These are phyloP conservation scores for Leptopilina drosophilae DNA, from an alignment of 2,888 invertebrate species.

Conservation along the genomic window DNA sequence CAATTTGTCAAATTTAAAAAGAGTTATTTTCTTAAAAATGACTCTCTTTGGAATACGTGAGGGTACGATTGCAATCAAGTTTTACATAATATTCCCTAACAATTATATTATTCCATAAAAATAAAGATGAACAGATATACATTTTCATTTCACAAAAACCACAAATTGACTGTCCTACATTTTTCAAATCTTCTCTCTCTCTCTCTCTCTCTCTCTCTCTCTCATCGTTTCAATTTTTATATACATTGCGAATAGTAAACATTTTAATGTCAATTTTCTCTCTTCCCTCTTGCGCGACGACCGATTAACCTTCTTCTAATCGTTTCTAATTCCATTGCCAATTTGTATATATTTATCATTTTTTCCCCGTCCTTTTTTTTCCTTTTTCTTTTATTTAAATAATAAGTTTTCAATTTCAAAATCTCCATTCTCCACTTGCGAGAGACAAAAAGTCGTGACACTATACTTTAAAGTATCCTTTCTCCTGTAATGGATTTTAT, in stretches of 20 bases:
- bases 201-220: background rate
- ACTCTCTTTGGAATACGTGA: too few species aligned
- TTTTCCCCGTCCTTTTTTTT: background rate
- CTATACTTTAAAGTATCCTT: conserved; percentile 6
- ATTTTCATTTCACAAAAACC: conserved; percentile 32
- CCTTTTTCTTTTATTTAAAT: too few species aligned
- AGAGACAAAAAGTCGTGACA: conserved; percentile 22
- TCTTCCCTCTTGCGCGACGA: background rate
- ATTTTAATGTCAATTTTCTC: background rate
- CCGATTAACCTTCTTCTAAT: background rate
- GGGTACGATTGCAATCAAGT: too few species aligned
- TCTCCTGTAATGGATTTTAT: conserved; percentile 19
- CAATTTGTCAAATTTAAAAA: too few species aligned
- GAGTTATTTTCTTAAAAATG: too few species aligned
- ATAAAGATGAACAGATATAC: conserved; percentile 21
- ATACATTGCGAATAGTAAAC: background rate
- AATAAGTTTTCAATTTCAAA: conserved; percentile 11
- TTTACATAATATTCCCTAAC: too few species aligned
- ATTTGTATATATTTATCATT: background rate
- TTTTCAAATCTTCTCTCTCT: conserved; percentile 18
- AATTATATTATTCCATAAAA: conserved; percentile 7
- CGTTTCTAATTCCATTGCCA: conserved; percentile 10
- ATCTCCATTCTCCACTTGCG: background rate
- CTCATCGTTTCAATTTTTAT: background rate
- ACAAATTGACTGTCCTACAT: conserved; percentile 27